Evolutionary conservation across 2,797 vertebrate species (phyloP).

Genomic region (Salarias fasciatus): DNA sequence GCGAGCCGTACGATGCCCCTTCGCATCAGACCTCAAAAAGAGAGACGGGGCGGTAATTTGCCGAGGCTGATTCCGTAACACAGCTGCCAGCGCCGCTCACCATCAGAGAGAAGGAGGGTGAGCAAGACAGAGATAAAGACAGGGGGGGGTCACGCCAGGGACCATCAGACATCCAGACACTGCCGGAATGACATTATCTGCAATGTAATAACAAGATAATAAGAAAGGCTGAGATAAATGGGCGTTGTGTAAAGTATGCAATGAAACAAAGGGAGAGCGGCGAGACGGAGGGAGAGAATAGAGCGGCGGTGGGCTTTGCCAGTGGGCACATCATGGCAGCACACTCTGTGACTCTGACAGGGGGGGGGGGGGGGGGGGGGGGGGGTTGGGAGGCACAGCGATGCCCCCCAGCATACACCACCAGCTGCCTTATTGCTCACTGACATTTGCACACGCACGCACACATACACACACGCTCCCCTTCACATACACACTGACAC

Average conservation of each 20-base stretch:
- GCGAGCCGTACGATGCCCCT: conserved; percentile 58
- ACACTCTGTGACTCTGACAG: conserved; percentile 84
- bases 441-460: conserved; percentile 81
- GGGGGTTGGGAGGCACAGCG: conserved; percentile 48
- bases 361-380: conserved; percentile 53
- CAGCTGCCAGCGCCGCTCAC: conserved; percentile 67
- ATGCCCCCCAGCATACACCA: conserved; percentile 81
- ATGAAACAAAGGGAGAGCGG: conserved; percentile 63
- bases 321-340: conserved; percentile 84
- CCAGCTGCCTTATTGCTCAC: conserved; percentile 80
- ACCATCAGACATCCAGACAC: conserved; percentile 55
- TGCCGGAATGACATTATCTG: conserved; percentile 63
- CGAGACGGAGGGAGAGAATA: conserved; percentile 63
- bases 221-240: conserved; percentile 51
- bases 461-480: conserved; percentile 46
- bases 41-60: conserved; percentile 67
- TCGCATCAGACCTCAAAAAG: conserved; percentile 67
- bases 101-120: conserved; percentile 61
- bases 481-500: not conserved
- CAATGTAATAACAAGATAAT: conserved; percentile 60
- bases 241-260: conserved; percentile 47
- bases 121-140: conserved; percentile 74
- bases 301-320: conserved; percentile 65
- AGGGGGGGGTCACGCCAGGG: conserved; percentile 56
- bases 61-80: conserved; percentile 77